Conservation (phyloP, 2,797 vertebrate species). For the Otolemur crassicaudatus region DNA sequence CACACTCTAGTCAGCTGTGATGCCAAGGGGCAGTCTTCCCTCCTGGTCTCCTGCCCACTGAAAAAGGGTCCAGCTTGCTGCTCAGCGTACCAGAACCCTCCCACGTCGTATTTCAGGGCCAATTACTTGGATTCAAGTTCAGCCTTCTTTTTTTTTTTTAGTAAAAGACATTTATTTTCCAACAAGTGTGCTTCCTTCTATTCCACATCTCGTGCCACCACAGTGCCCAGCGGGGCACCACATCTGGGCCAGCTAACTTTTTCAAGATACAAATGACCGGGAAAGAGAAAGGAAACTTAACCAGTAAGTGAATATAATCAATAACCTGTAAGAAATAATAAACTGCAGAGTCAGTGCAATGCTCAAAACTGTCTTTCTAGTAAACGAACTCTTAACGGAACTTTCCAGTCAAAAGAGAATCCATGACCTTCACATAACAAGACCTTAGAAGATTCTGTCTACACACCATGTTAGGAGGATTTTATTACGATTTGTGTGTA, state of each 20-base stretch:
- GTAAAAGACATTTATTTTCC: slow-evolving; percentile 7
- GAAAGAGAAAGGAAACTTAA: neutral
- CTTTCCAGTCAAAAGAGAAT: neutral
- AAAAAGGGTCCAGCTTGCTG: neutral
- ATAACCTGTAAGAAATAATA: neutral
- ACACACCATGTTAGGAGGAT: neutral
- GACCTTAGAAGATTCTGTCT: neutral
- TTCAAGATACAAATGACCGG: neutral
- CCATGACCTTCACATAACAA: neutral
- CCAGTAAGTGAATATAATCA: neutral
- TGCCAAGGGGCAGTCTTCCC: neutral
- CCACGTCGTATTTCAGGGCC: neutral
- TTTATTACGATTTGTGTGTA: neutral
- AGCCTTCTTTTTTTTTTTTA: neutral
- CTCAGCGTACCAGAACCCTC: neutral
- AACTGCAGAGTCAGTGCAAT: neutral
- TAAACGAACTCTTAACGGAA: neutral
- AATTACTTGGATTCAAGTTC: neutral
- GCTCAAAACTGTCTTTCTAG: neutral
- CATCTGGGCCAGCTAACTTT: neutral
- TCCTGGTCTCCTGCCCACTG: neutral
- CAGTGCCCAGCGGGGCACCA: neutral
- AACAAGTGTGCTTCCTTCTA: neutral
- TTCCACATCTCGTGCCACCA: neutral
- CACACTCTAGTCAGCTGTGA: neutral